Conservation (phyloP, 1,140 invertebrate species). For the Spodoptera litura region DNA sequence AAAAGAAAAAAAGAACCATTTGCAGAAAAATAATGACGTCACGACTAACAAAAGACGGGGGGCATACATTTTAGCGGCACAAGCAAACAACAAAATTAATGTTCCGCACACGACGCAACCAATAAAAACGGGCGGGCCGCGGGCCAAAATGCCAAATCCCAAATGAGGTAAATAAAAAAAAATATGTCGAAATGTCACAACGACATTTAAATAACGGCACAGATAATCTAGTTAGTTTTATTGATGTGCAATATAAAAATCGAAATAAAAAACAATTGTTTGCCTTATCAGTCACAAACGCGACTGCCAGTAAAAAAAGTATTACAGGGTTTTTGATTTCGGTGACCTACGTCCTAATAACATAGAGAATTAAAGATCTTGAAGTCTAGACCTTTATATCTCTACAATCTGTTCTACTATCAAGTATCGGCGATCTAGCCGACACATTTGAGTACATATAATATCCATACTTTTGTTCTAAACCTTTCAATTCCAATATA, state of each 20-base stretch:
- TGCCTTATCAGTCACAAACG: too few relatives aligned
- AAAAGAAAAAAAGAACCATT: constrained; percentile 32
- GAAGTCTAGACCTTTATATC: too few relatives aligned
- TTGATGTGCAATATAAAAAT: not conserved
- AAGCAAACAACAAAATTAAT: constrained; percentile 74
- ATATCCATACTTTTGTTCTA: not conserved
- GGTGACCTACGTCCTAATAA: too few relatives aligned
- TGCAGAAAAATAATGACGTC: constrained; percentile 36
- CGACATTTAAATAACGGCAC: constrained; percentile 68
- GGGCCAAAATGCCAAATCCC: constrained; percentile 72
- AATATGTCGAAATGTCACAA: constrained; percentile 69
- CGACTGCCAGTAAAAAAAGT: too few relatives aligned
- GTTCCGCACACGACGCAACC: constrained; percentile 70
- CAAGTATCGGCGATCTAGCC: too few relatives aligned
- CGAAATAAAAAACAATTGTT: too few relatives aligned
- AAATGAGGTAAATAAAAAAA: constrained; percentile 79
- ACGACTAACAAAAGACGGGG: constrained; percentile 39
- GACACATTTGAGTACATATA: too few relatives aligned
- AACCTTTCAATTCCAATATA: constrained; percentile 35
- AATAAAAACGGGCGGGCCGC: constrained; percentile 65
- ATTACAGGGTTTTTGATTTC: too few relatives aligned
- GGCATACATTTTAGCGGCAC: constrained; percentile 41
- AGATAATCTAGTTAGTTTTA: constrained; percentile 36
- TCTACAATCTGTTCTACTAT: too few relatives aligned
- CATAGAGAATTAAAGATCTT: too few relatives aligned